These are phyloP conservation scores for Ranitomeya variabilis DNA, from an alignment of 2,113 vertebrate genomes.

Conservation along the genomic window DNA sequence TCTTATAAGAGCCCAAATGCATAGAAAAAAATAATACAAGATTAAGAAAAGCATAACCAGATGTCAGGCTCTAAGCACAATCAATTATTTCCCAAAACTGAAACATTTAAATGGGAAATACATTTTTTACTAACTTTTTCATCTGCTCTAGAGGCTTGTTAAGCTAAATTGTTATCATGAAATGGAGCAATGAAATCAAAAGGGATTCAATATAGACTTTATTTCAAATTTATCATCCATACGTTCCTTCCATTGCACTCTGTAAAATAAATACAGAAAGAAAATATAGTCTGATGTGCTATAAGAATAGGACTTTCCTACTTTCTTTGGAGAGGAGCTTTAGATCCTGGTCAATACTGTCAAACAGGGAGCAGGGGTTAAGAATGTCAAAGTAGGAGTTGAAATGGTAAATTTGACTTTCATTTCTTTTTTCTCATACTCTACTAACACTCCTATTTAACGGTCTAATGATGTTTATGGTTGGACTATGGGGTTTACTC, in stretches of 20 bases:
- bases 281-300: background rate
- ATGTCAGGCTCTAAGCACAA: slow-evolving; percentile 68
- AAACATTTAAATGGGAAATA: slow-evolving; percentile 76
- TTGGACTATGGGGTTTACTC: background rate
- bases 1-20: slow-evolving; percentile 68
- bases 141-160: slow-evolving; percentile 67
- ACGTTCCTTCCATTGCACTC: background rate
- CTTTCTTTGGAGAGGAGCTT: background rate
- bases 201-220: slow-evolving; percentile 67
- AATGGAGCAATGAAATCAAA: slow-evolving; percentile 68
- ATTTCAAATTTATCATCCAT: slow-evolving; percentile 17
- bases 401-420: background rate
- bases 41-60: slow-evolving; percentile 71
- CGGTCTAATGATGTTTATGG: background rate
- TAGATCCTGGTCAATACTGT: background rate
- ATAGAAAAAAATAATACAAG: slow-evolving; percentile 64
- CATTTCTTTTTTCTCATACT: background rate
- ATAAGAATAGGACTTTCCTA: background rate
- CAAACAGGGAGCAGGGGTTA: background rate
- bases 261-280: slow-evolving; percentile 16
- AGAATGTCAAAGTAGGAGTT: background rate
- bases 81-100: slow-evolving; percentile 74
- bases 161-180: slow-evolving; percentile 70
- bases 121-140: slow-evolving; percentile 72
- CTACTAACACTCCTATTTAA: background rate